These are phyloP conservation scores for Tangachromis dhanisi DNA, from an alignment of 2,113 vertebrate genomes.

Conservation along the genomic window DNA sequence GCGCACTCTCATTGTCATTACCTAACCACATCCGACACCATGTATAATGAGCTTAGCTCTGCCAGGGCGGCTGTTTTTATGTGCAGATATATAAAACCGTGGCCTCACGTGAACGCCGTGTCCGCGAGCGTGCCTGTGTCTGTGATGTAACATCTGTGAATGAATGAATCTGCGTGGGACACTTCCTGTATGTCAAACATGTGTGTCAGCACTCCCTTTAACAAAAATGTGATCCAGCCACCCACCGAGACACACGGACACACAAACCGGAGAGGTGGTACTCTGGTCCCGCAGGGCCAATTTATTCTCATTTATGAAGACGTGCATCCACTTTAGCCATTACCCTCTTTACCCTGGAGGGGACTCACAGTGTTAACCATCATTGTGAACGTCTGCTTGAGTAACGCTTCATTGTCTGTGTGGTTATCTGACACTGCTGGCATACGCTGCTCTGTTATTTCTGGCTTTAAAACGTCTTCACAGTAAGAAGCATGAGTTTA, in stretches of 20 bases:
- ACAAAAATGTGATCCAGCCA: constrained; percentile 63
- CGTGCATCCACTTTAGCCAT: not conserved
- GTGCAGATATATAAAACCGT: not conserved
- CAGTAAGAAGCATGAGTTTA: not conserved
- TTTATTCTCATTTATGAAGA: constrained; percentile 31
- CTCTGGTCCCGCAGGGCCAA: constrained; percentile 20
- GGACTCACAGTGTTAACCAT: not conserved
- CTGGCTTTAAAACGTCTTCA: not conserved
- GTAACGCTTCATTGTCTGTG: not conserved
- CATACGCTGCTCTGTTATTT: not conserved
- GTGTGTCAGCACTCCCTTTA: constrained; percentile 54
- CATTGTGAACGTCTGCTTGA: not conserved
- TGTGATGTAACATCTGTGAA: constrained; percentile 34
- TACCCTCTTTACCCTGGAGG: not conserved
- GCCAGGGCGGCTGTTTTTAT: not conserved
- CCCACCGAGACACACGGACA: constrained; percentile 19
- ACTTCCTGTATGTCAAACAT: constrained; percentile 47
- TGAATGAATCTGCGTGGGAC: constrained; percentile 51
- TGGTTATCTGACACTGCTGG: not conserved
- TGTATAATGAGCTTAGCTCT: not conserved
- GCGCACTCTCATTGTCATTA: not conserved
- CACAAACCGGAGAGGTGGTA: constrained; percentile 7
- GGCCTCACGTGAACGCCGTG: not conserved
- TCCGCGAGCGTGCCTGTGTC: not conserved
- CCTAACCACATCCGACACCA: constrained; percentile 6